Base-by-base conservation (phyloP, 2,113 vertebrate genomes). In the Toxotes jaculatrix region DNA sequence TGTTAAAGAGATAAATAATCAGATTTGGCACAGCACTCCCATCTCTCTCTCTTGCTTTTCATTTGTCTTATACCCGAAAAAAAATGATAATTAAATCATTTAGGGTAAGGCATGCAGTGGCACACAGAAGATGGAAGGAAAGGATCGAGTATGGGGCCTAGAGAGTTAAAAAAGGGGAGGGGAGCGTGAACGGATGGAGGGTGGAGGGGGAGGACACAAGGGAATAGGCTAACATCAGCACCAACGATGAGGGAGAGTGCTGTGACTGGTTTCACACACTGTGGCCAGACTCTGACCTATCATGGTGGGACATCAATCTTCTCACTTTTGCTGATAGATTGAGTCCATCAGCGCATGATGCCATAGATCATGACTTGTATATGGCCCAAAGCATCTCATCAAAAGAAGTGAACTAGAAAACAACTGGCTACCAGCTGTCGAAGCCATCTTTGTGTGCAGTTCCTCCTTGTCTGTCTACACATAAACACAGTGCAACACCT, bases 11-110 rank as follows among this genome's bases (percentile, higher is more conserved):
- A 97, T 96, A 97, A 98, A 98, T 97, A 96, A 98, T 97, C 96
- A 96, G 95, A 96, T 98, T 96, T 97, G 95, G 95, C 96, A 95
- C 94, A 92, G 96, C 95, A 94, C 94, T 95, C 96, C 96, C 95
- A 95, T 96, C 94, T 96, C 91, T 90, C 90, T 87, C 90, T 82
- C n/a, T n/a, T 94, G 95, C 95, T 95, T 97, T 97, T 98, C 96
- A 97, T 98, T 98, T 97, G 96, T 97, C 96, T 97, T 96, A 95
- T 95, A 96, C 95, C 92, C 95, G 94, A 94, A 96, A 96, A 96
- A 97, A 97, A 96, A 96, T 96, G 94, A 95, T 98, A 97, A 98
- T 99, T 97, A 97, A 99, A 98, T 97, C 95, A 97, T 97, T 97
- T 96, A 96, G 94, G 95, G 95, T 96, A 96, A 96, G 95, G 95